Percentiles rank a stretch among this genome's conserved stretches.
Conservation (phyloP, 2,797 vertebrate species). For the Acipenser oxyrinchus region DNA sequence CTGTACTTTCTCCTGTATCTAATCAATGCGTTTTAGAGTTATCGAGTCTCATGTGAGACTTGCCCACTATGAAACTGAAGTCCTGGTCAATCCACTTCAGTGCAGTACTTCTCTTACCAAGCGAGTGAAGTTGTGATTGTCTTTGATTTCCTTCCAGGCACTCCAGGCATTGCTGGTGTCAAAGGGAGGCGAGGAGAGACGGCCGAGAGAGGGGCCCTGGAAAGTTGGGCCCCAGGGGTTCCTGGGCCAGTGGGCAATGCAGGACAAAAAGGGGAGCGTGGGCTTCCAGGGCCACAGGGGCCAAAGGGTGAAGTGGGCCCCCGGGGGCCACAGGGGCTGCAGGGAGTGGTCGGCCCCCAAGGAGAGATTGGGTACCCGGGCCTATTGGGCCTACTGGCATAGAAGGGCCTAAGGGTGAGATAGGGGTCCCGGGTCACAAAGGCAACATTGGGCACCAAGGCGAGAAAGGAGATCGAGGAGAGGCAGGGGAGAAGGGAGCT, state of each 20-base stretch:
- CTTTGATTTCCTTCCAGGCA: slow-evolving; percentile 53
- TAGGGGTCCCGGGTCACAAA: slow-evolving; percentile 67
- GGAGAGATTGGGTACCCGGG: slow-evolving; percentile 76
- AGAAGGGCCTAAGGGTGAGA: slow-evolving; percentile 70
- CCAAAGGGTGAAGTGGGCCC: slow-evolving; percentile 64
- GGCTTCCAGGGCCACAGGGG: slow-evolving; percentile 71
- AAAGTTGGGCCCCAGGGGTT: slow-evolving; percentile 81
- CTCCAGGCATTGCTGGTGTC: slow-evolving; percentile 62
- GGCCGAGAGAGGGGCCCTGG: slow-evolving; percentile 78
- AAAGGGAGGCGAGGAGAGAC: slow-evolving; percentile 84
- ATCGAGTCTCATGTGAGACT: neutral
- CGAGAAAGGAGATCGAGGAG: slow-evolving; percentile 73
- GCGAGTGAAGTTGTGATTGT: slow-evolving; percentile 13
- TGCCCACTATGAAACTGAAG: neutral
- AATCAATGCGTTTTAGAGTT: neutral
- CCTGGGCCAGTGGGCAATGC: slow-evolving; percentile 70
- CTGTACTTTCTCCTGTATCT: neutral
- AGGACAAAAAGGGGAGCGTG: slow-evolving; percentile 78
- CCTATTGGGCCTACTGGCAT: slow-evolving; percentile 68
- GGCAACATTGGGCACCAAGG: slow-evolving; percentile 78
- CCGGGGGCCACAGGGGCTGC: slow-evolving; percentile 52
- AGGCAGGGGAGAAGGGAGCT: slow-evolving; percentile 71
- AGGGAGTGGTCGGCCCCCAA: slow-evolving; percentile 52
- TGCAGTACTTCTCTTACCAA: neutral
- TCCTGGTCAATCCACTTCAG: neutral